A percentile compares a stretch with the other conserved stretches of the same genome.
phyloP scores from a whole-genome alignment of 2,113 vertebrate genomes.

The Helogale parvula region DNA sequence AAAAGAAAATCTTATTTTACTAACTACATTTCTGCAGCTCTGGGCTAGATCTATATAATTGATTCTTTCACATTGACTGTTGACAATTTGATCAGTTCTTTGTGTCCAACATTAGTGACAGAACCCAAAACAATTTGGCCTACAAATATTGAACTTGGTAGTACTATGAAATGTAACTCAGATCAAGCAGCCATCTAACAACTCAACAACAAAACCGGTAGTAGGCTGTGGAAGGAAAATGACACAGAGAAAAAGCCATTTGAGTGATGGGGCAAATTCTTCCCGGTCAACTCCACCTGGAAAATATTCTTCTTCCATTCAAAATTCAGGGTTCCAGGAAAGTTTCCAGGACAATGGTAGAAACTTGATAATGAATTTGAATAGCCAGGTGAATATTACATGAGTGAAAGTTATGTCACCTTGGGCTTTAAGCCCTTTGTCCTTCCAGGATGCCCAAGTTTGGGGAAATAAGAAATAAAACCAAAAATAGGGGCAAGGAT shows the following conservation, averaged over 20 bases:
- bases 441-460: background rate
- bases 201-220: background rate
- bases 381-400: background rate
- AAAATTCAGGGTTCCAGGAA: background rate
- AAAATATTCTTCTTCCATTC: background rate
- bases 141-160: conserved; percentile 39
- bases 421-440: background rate
- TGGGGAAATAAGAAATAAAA: background rate
- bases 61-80: conserved; percentile 52
- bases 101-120: conserved; percentile 52
- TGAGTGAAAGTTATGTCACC: background rate
- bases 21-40: background rate
- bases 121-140: conserved; percentile 54
- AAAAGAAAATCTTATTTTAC: conserved; percentile 32
- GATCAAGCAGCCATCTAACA: background rate
- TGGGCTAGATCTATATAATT: conserved; percentile 47
- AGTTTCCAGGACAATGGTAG: background rate
- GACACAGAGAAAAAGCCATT: background rate
- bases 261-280: background rate
- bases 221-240: background rate
- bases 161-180: conserved; percentile 46
- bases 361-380: conserved; percentile 6
- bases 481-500: background rate
- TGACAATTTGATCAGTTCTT: conserved; percentile 64
- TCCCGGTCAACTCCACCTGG: background rate